These are phyloP conservation scores for Erebia palarica DNA, from an alignment of 2,888 invertebrate species.

Conservation along the genomic window DNA sequence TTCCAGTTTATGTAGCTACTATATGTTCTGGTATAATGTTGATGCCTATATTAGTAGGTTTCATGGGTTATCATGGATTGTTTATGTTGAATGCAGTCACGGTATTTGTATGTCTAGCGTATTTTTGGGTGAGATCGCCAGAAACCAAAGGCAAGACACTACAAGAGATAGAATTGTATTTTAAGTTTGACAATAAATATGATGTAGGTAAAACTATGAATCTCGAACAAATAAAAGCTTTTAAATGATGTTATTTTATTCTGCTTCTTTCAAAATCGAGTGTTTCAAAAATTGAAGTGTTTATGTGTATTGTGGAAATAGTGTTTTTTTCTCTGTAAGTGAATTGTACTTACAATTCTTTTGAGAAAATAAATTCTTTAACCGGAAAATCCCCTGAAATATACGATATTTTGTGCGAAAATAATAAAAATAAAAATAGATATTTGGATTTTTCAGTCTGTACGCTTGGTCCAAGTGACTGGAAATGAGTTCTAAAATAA, in stretches of 20 bases:
- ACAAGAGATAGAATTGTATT: slow-evolving; percentile 48
- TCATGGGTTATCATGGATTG: slow-evolving; percentile 23
- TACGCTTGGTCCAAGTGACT: no score
- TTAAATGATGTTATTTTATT: slow-evolving; percentile 1
- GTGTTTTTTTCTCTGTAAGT: no score
- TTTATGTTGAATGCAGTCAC: slow-evolving; percentile 25
- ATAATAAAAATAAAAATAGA: no score
- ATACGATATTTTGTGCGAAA: no score
- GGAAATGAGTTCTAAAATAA: no score
- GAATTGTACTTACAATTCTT: no score
- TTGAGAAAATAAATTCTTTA: no score
- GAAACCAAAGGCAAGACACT: slow-evolving; percentile 31
- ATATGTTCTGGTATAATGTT: background rate
- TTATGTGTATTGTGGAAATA: no score
- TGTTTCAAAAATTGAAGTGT: no score
- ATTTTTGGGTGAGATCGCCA: slow-evolving; percentile 22
- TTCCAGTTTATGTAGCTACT: background rate
- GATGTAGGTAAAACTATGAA: slow-evolving; percentile 10
- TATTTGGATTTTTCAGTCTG: no score
- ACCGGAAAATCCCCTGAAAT: no score
- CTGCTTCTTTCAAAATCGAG: no score
- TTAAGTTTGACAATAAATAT: slow-evolving; percentile 40
- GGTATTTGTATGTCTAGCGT: slow-evolving; percentile 5
- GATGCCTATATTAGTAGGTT: background rate
- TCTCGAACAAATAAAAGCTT: slow-evolving; percentile 22